Conservation (phyloP, 2,113 vertebrate genomes). For the Athene noctua region DNA sequence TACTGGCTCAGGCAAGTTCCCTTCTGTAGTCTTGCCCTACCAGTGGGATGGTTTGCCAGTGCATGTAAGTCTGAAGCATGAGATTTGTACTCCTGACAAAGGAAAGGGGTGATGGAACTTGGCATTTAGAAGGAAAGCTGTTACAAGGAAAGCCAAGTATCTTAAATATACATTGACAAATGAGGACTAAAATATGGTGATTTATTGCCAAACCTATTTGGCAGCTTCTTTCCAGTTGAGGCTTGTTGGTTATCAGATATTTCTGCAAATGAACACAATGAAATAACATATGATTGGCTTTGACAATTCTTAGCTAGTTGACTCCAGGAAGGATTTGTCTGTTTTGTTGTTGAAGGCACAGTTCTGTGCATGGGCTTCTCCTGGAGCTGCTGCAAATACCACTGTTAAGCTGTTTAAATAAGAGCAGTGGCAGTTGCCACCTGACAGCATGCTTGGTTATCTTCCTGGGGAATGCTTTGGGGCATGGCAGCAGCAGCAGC, state of each 20-base stretch:
- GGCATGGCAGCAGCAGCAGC: not conserved
- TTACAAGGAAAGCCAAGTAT: not conserved
- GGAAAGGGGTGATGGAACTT: not conserved
- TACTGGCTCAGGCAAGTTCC: not conserved
- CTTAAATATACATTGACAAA: not conserved
- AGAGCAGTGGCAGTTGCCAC: not conserved
- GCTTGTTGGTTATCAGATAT: not conserved
- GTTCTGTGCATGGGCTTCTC: not conserved
- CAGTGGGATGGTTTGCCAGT: not conserved
- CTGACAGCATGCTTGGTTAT: rapidly evolving
- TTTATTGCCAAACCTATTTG: not conserved
- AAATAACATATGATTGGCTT: not conserved
- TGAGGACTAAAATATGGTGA: not conserved
- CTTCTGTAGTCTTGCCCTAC: not conserved
- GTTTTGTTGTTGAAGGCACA: not conserved
- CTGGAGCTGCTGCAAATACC: not conserved
- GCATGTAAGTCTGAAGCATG: rapidly evolving
- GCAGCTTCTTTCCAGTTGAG: not conserved
- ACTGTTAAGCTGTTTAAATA: not conserved
- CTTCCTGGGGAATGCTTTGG: not conserved
- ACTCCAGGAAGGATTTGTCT: not conserved
- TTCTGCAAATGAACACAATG: not conserved
- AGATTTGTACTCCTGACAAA: not conserved
- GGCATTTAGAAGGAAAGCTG: not conserved
- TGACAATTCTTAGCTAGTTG: not conserved